Conservation (phyloP, 92 coral and sea anemone species). For the Ricordea florida region DNA sequence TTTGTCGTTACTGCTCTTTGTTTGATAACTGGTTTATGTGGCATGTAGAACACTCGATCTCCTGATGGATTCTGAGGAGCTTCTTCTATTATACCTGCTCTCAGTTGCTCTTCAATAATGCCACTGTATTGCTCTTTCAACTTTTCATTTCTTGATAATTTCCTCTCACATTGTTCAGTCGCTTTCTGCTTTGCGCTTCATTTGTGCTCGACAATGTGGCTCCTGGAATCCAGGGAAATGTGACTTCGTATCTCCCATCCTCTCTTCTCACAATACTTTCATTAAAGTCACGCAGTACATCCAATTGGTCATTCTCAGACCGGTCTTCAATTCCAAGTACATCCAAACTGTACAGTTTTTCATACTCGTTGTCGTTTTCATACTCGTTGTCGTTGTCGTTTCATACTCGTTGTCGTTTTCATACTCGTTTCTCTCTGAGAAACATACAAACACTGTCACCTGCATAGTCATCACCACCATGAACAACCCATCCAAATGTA, state of each 20-base stretch:
- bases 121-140: too few species aligned
- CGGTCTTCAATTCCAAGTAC: constrained; percentile 51
- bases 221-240: constrained; percentile 14
- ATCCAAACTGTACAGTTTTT: constrained; percentile 42
- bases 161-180: constrained; percentile 16
- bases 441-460: constrained; percentile 45
- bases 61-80: constrained; percentile 26
- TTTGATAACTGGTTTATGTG: constrained; percentile 48
- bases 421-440: constrained; percentile 29
- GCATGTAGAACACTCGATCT: too few species aligned
- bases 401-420: too few species aligned
- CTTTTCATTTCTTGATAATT: constrained; percentile 1
- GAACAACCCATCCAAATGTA: constrained; percentile 50
- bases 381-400: too few species aligned
- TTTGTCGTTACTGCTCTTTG: constrained; percentile 45
- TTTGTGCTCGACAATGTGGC: constrained; percentile 22
- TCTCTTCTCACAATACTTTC: constrained; percentile 20
- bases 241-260: constrained; percentile 44
- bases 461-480: constrained; percentile 36
- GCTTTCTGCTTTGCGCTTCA: constrained; percentile 18
- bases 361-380: constrained; percentile 7
- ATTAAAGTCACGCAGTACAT: constrained; percentile 29
- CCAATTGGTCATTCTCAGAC: constrained; percentile 44
- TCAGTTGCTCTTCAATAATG: constrained; percentile 25
- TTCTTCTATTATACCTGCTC: constrained; percentile 32